Base-by-base conservation (phyloP, 2,888 invertebrate genomes). In the Drosophila siamana region DNA sequence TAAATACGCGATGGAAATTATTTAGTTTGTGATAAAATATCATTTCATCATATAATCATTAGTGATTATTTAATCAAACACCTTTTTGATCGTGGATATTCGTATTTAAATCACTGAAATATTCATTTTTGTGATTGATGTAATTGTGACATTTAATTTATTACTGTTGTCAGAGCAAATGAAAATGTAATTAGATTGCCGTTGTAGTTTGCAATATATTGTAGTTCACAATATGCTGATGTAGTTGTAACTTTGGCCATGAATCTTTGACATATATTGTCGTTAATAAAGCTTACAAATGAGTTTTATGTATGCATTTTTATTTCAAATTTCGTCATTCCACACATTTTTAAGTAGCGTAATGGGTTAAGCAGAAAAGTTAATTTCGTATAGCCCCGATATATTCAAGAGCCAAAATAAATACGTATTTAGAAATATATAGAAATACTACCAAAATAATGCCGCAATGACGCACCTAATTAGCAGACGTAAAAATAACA, bases 381-480 rank as follows among this genome's bases (percentile, higher is more conserved):
- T 9, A 28, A 28, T 28, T 28, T 28, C 9, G 28, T 28, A 28
- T 28, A 28, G 28, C 28, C 28, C 28, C 28, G 8, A 9, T 28
- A 1, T 9, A 28, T n/a, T 36, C 4, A 13, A n/a, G 5, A 36
- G 33, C 33, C n/a, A 36, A 36, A n/a, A 11, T 3, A 43, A 43
- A n/a, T n/a, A 30, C 19, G 16, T n/a, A 19, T 33, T 4, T 48
- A n/a, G 6, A 16, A 9, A 19, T 48, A 7, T 24, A 22, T 36
- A 38, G 36, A 26, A 15, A 30, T 33, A 52, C 13, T 24, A 61
- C n/a, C 22, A 7, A 4, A 46, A 60, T 43, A 56, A 52, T 43
- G 30, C 33, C 30, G 24, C 16, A 52, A 44, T 36, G 71, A 70
- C 70, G 65, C 70, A 71, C 24, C 55, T 30, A 26, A 15, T 11